Evolutionary conservation across 2,888 invertebrate genomes (phyloP).

Genomic region (Erpobdella octoculata): DNA sequence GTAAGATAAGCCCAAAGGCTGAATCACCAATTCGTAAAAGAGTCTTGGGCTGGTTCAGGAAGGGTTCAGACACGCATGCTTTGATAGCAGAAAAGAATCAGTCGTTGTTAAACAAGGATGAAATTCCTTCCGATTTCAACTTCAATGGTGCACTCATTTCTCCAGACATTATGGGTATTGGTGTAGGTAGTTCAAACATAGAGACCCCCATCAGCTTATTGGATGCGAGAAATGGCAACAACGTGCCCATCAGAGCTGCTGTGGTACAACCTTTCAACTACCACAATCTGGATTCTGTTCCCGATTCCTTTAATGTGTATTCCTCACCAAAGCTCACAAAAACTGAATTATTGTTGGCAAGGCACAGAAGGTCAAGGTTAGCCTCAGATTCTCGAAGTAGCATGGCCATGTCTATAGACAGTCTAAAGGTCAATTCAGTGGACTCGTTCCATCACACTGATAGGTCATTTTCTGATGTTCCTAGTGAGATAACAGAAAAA

Average conservation of each 20-base stretch:
- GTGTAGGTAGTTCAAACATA: too few relatives aligned
- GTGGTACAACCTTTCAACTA: constrained; percentile 17
- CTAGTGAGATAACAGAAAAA: constrained; percentile 4
- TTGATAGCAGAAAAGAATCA: constrained; percentile 20
- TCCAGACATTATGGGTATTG: neutral
- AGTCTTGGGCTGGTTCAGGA: constrained; percentile 26
- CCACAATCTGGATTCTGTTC: neutral
- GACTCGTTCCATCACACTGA: constrained; percentile 13
- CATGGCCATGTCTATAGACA: constrained; percentile 29
- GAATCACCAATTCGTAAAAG: constrained; percentile 21
- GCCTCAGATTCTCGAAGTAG: constrained; percentile 13
- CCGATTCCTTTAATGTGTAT: neutral
- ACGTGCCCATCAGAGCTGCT: constrained; percentile 8
- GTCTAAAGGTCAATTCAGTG: constrained; percentile 18
- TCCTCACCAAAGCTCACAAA: constrained; percentile 23
- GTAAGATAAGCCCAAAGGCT: constrained; percentile 12
- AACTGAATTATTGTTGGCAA: constrained; percentile 27
- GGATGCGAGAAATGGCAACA: constrained; percentile 4
- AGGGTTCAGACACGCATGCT: constrained; percentile 6
- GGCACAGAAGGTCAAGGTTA: constrained; percentile 19
- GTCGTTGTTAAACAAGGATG: neutral
- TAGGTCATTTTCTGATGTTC: neutral
- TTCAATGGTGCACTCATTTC: neutral
- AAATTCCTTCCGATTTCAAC: neutral
- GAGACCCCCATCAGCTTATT: neutral